A percentile compares a stretch with the other conserved stretches of the same genome.
Conservation (phyloP, 2,113 vertebrate species). For the Xenopus borealis region DNA sequence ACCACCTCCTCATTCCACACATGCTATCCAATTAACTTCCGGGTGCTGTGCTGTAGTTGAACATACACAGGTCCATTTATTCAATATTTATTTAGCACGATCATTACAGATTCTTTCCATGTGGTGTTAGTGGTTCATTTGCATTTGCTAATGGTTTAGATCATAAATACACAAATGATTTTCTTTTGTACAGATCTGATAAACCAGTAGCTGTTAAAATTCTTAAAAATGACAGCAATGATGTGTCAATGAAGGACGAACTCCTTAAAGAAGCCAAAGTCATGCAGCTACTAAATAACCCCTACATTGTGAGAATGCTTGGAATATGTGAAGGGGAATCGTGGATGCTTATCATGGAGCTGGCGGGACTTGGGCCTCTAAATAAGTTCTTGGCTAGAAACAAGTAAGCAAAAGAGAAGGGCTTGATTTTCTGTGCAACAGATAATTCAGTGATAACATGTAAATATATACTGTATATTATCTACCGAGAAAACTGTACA, state of each 20-base stretch:
- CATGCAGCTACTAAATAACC: conserved; percentile 96
- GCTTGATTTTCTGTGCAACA: background rate
- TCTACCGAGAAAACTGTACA: too few relatives aligned
- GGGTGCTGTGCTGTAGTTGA: too few relatives aligned
- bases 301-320: conserved; percentile 97
- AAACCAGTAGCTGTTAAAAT: conserved; percentile 92
- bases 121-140: too few relatives aligned
- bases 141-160: too few relatives aligned
- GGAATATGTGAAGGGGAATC: conserved; percentile 92
- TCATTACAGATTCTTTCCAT: too few relatives aligned
- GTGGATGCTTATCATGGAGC: conserved; percentile 98
- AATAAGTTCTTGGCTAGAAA: conserved; percentile 90
- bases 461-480: too few relatives aligned
- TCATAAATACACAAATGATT: too few relatives aligned
- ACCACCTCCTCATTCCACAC: too few relatives aligned
- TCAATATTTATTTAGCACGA: too few relatives aligned
- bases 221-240: conserved; percentile 83
- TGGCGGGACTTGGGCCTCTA: conserved; percentile 89
- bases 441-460: too few relatives aligned
- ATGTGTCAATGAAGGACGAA: conserved; percentile 80
- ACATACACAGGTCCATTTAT: too few relatives aligned
- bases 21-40: too few relatives aligned
- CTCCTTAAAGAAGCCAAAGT: conserved; percentile 86
- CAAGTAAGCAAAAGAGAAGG: conserved; percentile 63
- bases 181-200: conserved; percentile 65